phyloP scores from a whole-genome alignment of 2,113 vertebrate genomes.

The Alaudala cheleensis region DNA sequence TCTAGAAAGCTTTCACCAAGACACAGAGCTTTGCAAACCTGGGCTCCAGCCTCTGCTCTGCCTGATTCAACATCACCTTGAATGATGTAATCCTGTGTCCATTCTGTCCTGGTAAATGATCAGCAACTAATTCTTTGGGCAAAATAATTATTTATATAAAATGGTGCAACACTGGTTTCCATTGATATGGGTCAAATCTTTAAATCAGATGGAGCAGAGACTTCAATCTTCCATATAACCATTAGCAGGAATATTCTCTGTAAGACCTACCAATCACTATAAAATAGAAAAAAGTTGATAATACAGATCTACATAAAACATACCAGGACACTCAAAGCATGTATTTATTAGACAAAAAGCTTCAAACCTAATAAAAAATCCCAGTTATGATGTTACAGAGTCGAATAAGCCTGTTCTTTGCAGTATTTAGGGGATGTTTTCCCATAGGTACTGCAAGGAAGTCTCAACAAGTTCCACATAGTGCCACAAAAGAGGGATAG shows the following conservation, averaged over 20 bases:
- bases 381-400: background rate
- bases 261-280: background rate
- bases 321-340: background rate
- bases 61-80: background rate
- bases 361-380: background rate
- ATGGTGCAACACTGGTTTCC: background rate
- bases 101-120: background rate
- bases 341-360: background rate
- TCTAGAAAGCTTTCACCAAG: background rate
- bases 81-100: background rate
- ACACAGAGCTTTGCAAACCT: background rate
- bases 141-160: background rate
- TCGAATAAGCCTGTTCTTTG: background rate
- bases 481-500: background rate
- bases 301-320: background rate
- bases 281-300: background rate
- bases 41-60: background rate
- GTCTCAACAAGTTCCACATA: background rate
- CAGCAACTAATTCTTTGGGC: background rate
- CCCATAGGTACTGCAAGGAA: background rate
- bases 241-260: background rate
- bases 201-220: background rate
- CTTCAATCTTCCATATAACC: background rate
- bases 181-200: background rate
- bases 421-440: background rate